A percentile compares a stretch with the other conserved stretches of the same genome.
phyloP scores from a whole-genome alignment of 2,113 vertebrate genomes.

The Tachysurus vachellii region DNA sequence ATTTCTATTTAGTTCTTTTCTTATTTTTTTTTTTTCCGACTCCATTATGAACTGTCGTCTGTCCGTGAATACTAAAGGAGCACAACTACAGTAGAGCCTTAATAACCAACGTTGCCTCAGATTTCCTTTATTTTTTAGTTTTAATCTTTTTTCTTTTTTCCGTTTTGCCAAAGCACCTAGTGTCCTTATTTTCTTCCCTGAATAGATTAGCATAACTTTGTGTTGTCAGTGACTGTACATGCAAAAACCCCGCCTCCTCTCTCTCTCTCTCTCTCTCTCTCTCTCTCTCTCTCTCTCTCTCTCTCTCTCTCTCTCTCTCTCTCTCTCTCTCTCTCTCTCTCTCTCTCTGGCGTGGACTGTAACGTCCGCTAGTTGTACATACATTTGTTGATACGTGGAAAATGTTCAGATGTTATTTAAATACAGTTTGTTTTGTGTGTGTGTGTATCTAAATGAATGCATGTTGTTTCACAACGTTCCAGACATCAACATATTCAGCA shows the following conservation, averaged over 20 bases:
- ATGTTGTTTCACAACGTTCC: constrained; percentile 31
- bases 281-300: background rate
- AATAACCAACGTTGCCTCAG: constrained; percentile 90
- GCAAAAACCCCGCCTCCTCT: constrained; percentile 14
- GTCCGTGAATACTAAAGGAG: constrained; percentile 73
- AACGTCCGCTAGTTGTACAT: constrained; percentile 51
- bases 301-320: background rate
- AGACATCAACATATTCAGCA: background rate
- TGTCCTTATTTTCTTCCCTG: constrained; percentile 67
- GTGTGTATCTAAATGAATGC: constrained; percentile 61
- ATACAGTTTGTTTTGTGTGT: constrained; percentile 59
- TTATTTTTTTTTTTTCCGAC: constrained; percentile 4
- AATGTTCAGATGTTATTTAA: constrained; percentile 81
- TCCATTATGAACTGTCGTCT: constrained; percentile 63
- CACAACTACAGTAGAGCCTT: constrained; percentile 81
- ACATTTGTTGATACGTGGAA: constrained; percentile 63
- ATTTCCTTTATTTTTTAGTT: constrained; percentile 35
- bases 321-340: constrained; percentile 19
- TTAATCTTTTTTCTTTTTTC: background rate
- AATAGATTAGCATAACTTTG: constrained; percentile 56
- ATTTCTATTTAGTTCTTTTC: background rate
- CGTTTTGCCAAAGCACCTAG: constrained; percentile 80
- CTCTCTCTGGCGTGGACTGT: constrained; percentile 2
- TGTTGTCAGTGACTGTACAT: constrained; percentile 64
- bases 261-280: background rate